phyloP scores from a whole-genome alignment of 2,888 invertebrate species.

The Amaurobius ferox region DNA sequence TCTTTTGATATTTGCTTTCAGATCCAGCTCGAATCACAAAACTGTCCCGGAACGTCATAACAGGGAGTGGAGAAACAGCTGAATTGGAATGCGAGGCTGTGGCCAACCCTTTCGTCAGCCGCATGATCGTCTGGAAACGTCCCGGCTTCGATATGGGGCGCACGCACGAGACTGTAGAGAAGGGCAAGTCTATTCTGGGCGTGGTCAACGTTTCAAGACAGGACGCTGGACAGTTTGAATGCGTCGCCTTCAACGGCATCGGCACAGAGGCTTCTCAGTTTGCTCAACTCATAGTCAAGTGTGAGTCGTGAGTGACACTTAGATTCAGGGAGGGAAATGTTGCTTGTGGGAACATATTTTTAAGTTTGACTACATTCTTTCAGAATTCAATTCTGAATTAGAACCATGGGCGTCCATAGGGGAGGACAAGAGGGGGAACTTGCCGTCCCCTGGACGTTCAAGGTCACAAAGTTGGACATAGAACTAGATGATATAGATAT shows the following conservation, averaged over 20 bases:
- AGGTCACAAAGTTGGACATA: too few species aligned
- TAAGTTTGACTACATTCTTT: too few species aligned
- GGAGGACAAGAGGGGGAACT: too few species aligned
- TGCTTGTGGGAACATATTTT: too few species aligned
- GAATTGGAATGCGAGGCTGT: conserved; percentile 89
- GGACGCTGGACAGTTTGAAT: conserved; percentile 92
- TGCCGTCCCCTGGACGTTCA: too few species aligned
- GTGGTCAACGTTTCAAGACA: conserved; percentile 87
- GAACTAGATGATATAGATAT: too few species aligned
- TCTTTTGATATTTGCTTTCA: conserved; percentile 77
- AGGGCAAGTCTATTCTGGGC: conserved; percentile 76
- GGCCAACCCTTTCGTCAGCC: conserved; percentile 89
- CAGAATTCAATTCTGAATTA: too few species aligned
- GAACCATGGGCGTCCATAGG: too few species aligned
- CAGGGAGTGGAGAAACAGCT: conserved; percentile 87
- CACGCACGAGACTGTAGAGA: conserved; percentile 78
- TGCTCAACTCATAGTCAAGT: conserved; percentile 91
- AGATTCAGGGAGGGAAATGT: not conserved
- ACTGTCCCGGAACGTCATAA: conserved; percentile 85
- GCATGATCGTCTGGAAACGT: conserved; percentile 88
- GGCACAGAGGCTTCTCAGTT: conserved; percentile 85
- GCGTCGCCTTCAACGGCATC: conserved; percentile 93
- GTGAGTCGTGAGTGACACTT: conserved; percentile 81
- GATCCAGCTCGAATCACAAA: conserved; percentile 89
- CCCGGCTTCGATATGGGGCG: conserved; percentile 81